Evolutionary conservation across 2,113 vertebrate species (phyloP).

Genomic region (Phycodurus eques): DNA sequence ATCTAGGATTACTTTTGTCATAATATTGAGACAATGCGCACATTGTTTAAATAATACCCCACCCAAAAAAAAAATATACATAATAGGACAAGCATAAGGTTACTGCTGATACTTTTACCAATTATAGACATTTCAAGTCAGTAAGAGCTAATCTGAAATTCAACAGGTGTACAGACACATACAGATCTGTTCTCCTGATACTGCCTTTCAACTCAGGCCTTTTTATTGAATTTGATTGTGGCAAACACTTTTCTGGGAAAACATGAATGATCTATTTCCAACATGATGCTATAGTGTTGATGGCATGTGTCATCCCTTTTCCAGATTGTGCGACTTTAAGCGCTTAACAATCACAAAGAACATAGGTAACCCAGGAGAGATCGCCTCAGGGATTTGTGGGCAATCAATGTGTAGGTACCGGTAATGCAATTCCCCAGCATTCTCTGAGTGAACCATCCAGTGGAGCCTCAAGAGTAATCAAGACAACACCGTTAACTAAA

Average conservation of each 20-base stretch:
- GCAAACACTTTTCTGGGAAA: background rate
- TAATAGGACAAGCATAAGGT: background rate
- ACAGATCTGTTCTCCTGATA: background rate
- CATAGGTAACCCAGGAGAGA: constrained; percentile 7
- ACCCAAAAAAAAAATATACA: background rate
- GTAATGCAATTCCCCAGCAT: constrained; percentile 12
- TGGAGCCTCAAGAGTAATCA: constrained; percentile 23
- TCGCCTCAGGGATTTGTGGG: constrained; percentile 12
- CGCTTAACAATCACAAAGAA: constrained; percentile 4
- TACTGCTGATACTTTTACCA: constrained; percentile 11
- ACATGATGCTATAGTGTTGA: background rate
- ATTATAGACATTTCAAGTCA: constrained; percentile 7
- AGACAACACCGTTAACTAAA: constrained; percentile 13
- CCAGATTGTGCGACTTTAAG: background rate
- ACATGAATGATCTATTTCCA: background rate
- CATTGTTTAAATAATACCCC: background rate
- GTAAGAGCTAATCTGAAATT: constrained; percentile 6
- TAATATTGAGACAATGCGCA: background rate
- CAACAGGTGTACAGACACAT: constrained; percentile 4
- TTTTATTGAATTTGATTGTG: constrained; percentile 11
- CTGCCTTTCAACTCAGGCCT: background rate
- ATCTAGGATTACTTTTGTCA: background rate
- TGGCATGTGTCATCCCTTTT: background rate
- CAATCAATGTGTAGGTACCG: constrained; percentile 14
- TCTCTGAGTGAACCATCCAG: constrained; percentile 3